These are phyloP conservation scores for Caerostris darwini DNA, from an alignment of 1,140 invertebrate species.

Conservation along the genomic window DNA sequence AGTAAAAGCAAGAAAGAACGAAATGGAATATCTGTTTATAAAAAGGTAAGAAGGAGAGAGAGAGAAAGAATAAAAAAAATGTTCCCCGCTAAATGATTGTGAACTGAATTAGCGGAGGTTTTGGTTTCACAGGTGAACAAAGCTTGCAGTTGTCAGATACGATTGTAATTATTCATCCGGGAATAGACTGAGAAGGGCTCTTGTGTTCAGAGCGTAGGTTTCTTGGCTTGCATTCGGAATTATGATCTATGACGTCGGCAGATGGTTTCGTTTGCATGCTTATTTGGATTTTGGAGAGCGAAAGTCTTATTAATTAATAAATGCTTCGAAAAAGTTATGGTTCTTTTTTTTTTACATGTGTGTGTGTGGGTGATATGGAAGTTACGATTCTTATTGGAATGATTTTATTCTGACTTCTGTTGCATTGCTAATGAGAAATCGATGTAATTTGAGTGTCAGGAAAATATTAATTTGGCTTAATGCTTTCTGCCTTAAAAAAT, in stretches of 20 bases:
- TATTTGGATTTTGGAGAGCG: slow-evolving; percentile 3
- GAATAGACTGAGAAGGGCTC: slow-evolving; percentile 9
- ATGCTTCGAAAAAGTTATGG: slow-evolving; percentile 3
- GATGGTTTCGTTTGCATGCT: slow-evolving; percentile 45
- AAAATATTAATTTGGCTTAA: too few relatives aligned
- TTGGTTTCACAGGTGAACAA: slow-evolving; percentile 60
- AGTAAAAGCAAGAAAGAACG: not conserved
- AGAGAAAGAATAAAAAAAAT: slow-evolving; percentile 2
- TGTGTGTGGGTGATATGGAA: not conserved
- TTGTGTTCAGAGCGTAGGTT: not conserved
- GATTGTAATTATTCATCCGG: slow-evolving; percentile 64
- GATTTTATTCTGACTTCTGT: too few relatives aligned
- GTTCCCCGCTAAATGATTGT: slow-evolving; percentile 55
- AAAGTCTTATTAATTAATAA: slow-evolving; percentile 48
- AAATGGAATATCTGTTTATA: slow-evolving; percentile 27
- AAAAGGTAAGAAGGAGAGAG: slow-evolving; percentile 5
- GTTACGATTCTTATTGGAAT: too few relatives aligned
- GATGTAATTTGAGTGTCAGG: too few relatives aligned
- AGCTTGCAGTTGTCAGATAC: slow-evolving; percentile 56
- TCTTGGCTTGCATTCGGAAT: slow-evolving; percentile 27
- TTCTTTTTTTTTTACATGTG: not conserved
- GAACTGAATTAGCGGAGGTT: slow-evolving; percentile 62
- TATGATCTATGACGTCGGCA: slow-evolving; percentile 49
- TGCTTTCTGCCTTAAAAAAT: too few relatives aligned
- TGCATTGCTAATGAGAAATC: too few relatives aligned